Conservation (phyloP, 2,888 invertebrate species). For the Tortrix viridana region DNA sequence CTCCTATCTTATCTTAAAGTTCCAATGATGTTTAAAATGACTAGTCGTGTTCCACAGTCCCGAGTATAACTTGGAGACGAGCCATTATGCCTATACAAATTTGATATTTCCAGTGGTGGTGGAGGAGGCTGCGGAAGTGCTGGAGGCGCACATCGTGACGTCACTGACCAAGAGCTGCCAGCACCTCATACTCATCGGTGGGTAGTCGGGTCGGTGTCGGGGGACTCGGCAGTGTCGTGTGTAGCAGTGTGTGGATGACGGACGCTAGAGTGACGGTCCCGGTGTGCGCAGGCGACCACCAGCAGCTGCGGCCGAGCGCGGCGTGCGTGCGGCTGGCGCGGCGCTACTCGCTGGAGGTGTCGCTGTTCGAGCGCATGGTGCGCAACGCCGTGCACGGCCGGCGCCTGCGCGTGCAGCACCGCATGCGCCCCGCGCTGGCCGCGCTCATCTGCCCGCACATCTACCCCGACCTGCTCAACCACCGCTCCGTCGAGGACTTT, state of each 20-base stretch:
- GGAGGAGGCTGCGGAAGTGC: constrained; percentile 95
- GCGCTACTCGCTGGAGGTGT: constrained; percentile 88
- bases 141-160: constrained; percentile 92
- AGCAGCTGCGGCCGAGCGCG: constrained; percentile 90
- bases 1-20: too few relatives aligned
- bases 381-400: constrained; percentile 86
- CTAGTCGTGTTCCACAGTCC: too few relatives aligned
- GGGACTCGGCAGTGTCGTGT: too few relatives aligned
- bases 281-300: constrained; percentile 86
- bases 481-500: constrained; percentile 83
- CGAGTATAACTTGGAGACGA: too few relatives aligned
- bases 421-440: constrained; percentile 88
- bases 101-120: constrained; percentile 85
- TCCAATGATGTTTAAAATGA: too few relatives aligned
- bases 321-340: constrained; percentile 87
- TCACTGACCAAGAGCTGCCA: constrained; percentile 88
- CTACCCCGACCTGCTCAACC: constrained; percentile 86
- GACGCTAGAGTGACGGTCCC: too few relatives aligned
- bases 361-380: constrained; percentile 92
- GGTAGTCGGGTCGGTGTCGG: too few relatives aligned
- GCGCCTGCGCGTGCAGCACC: constrained; percentile 88
- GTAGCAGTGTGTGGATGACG: too few relatives aligned
- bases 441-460: constrained; percentile 87
- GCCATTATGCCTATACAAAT: too few relatives aligned
- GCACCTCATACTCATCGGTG: constrained; percentile 93